A percentile compares a stretch with the other conserved stretches of the same genome.
Conservation (phyloP, 2,888 invertebrate genomes). For the Thalpophila matura region DNA sequence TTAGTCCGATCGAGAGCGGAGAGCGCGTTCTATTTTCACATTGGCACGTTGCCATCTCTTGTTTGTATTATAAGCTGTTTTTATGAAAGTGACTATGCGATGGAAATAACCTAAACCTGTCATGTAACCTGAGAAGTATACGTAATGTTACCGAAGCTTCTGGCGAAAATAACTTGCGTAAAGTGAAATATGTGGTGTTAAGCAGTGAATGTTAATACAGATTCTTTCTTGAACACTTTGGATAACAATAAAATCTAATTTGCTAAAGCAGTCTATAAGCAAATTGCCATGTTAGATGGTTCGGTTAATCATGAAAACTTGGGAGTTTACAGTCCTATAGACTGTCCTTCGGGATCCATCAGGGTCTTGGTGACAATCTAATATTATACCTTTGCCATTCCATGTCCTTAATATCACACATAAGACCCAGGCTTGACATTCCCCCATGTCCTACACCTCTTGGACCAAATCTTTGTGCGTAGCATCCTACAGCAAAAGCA, state of each 20-base stretch:
- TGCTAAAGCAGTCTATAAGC: slow-evolving; percentile 83
- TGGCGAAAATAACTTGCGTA: slow-evolving; percentile 49
- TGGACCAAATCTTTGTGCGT: slow-evolving; percentile 98
- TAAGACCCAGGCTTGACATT: slow-evolving; percentile 95
- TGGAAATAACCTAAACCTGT: slow-evolving; percentile 90
- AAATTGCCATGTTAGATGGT: slow-evolving; percentile 71
- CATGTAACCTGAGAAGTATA: slow-evolving; percentile 87
- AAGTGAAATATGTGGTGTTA: slow-evolving; percentile 56
- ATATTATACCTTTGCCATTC: slow-evolving; percentile 93
- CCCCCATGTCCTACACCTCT: slow-evolving; percentile 98
- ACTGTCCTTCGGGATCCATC: slow-evolving; percentile 64
- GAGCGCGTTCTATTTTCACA: slow-evolving; percentile 86
- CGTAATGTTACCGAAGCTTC: slow-evolving; percentile 68
- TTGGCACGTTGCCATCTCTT: slow-evolving; percentile 89
- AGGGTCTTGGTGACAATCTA: slow-evolving; percentile 68
- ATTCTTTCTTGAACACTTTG: slow-evolving; percentile 35
- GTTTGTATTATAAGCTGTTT: slow-evolving; percentile 91
- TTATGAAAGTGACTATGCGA: slow-evolving; percentile 90
- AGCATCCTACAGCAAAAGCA: slow-evolving; percentile 95
- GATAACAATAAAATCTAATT: slow-evolving; percentile 64
- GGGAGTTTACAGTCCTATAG: slow-evolving; percentile 71
- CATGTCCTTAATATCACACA: slow-evolving; percentile 95
- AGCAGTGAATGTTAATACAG: slow-evolving; percentile 59
- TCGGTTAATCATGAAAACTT: slow-evolving; percentile 68
- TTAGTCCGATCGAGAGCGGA: slow-evolving; percentile 88